These are phyloP conservation scores for Bujurquina vittata DNA, from an alignment of 2,113 vertebrate genomes.

Conservation along the genomic window DNA sequence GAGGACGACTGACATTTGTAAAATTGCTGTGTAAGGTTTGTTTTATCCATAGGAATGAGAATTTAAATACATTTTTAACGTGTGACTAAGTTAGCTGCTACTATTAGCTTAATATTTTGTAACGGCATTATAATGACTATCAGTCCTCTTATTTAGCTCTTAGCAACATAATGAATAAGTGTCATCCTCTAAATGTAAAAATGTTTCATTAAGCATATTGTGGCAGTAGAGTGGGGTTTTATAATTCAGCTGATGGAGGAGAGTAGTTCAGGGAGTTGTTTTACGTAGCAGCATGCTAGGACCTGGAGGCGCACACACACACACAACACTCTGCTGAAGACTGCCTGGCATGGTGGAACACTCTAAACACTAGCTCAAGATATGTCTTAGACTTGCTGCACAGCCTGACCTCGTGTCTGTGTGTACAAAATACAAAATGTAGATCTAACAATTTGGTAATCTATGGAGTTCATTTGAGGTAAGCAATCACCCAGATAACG, in stretches of 20 bases:
- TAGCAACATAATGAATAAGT: background rate
- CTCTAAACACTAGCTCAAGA: too few species aligned
- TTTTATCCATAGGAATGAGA: background rate
- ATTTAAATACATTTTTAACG: background rate
- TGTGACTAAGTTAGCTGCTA: background rate
- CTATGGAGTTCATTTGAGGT: background rate
- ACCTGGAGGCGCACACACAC: background rate
- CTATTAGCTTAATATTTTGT: slow-evolving; percentile 1
- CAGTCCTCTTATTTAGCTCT: background rate
- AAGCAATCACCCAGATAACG: background rate
- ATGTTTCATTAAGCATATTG: slow-evolving; percentile 5
- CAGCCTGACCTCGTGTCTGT: background rate
- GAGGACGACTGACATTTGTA: background rate
- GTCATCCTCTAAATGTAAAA: background rate
- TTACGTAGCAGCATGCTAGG: background rate
- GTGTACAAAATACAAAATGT: background rate
- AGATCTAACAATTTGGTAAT: background rate
- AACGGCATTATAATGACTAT: background rate
- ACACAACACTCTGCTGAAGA: too few species aligned
- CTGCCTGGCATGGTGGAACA: too few species aligned
- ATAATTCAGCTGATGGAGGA: background rate
- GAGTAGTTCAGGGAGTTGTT: background rate
- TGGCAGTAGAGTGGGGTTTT: background rate
- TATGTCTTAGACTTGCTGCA: too few species aligned
- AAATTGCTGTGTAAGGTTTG: background rate